Percentiles rank a stretch among this genome's conserved stretches.
These are phyloP conservation scores for Pelodytes ibericus DNA, from an alignment of 2,797 vertebrate species.

Conservation along the genomic window DNA sequence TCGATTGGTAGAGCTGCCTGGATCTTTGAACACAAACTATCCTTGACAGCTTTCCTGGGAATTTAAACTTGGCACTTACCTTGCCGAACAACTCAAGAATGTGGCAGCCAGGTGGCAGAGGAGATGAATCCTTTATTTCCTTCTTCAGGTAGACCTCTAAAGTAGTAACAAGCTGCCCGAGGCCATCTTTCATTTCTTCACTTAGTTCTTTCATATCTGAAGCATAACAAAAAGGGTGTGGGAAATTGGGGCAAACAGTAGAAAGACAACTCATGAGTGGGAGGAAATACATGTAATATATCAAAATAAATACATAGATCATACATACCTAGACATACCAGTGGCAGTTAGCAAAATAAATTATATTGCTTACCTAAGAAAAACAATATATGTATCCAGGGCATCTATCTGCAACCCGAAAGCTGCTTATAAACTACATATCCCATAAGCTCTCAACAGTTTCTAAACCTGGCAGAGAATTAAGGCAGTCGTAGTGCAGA, in stretches of 20 bases:
- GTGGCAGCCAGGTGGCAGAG: constrained; percentile 76
- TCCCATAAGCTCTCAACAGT: too few species aligned
- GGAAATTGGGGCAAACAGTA: constrained; percentile 22
- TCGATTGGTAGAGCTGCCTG: neutral
- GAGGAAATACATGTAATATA: constrained; percentile 13
- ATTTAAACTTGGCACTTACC: constrained; percentile 74
- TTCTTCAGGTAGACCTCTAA: constrained; percentile 83
- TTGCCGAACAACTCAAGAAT: constrained; percentile 85
- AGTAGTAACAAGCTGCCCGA: constrained; percentile 80
- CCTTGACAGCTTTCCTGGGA: constrained; percentile 59
- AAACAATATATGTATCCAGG: constrained; percentile 37
- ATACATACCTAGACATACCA: too few species aligned
- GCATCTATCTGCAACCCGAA: too few species aligned
- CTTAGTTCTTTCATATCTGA: constrained; percentile 77
- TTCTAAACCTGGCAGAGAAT: too few species aligned
- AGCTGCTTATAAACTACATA: too few species aligned
- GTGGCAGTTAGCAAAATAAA: too few species aligned
- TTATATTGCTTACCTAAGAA: constrained; percentile 49
- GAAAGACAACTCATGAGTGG: constrained; percentile 16
- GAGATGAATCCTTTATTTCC: constrained; percentile 73
- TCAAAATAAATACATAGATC: constrained; percentile 55
- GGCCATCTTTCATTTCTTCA: constrained; percentile 86
- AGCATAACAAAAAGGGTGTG: constrained; percentile 12
- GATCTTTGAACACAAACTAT: constrained; percentile 17
- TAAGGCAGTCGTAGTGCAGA: too few species aligned